Evolutionary conservation across 2,113 vertebrate species (phyloP).

Genomic region (Stegostoma tigrinum): DNA sequence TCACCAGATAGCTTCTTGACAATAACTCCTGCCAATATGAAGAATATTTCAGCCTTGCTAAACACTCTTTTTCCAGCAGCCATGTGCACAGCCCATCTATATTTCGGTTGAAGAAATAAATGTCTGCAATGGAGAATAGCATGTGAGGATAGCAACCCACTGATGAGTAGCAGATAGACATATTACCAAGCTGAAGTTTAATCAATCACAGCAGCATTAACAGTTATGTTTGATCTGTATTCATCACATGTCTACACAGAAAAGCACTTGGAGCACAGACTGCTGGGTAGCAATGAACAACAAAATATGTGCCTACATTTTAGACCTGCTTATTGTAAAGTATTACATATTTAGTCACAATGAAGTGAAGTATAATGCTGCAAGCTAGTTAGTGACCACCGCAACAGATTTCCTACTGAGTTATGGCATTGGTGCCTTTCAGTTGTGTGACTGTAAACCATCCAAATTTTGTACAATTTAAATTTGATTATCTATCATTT

Average conservation of each 20-base stretch:
- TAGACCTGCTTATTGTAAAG: not conserved
- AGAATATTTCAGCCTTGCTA: not conserved
- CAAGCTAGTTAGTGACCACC: not conserved
- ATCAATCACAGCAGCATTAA: not conserved
- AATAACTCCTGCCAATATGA: not conserved
- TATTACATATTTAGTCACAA: not conserved
- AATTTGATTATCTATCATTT: not conserved
- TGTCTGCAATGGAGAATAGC: not conserved
- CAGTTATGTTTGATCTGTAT: not conserved
- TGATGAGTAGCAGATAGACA: not conserved
- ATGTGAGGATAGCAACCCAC: not conserved
- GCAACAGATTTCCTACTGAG: not conserved
- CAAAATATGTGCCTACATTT: not conserved
- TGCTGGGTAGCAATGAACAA: not conserved
- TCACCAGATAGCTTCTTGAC: not conserved
- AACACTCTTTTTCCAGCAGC: not conserved
- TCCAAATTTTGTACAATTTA: not conserved
- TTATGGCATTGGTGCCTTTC: not conserved
- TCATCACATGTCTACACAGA: not conserved
- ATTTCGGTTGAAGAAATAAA: not conserved
- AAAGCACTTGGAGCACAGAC: not conserved
- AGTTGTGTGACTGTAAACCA: not conserved
- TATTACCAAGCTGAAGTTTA: not conserved
- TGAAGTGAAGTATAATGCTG: not conserved
- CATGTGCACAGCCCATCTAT: not conserved